phyloP scores from a whole-genome alignment of 2,797 vertebrate species.

The Todus mexicanus region DNA sequence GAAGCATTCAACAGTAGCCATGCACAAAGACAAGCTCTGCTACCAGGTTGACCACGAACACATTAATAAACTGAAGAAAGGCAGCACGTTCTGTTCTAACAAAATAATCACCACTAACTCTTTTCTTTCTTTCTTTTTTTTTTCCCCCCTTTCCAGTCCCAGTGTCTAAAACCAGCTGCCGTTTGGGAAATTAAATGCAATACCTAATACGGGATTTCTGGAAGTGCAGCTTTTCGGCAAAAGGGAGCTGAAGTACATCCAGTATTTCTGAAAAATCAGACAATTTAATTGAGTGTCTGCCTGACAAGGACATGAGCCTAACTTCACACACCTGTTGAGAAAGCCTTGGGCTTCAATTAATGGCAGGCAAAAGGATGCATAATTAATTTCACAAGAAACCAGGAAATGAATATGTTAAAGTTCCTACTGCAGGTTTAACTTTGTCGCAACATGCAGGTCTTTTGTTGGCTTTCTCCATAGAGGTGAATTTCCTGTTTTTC shows the following conservation, averaged over 20 bases:
- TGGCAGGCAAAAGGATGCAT: neutral
- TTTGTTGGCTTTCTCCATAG: neutral
- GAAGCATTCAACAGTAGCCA: neutral
- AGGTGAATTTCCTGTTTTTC: conserved; percentile 48
- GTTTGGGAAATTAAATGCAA: conserved; percentile 18
- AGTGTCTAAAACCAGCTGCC: neutral
- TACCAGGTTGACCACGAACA: neutral
- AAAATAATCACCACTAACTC: neutral
- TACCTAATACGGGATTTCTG: neutral
- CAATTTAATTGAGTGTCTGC: neutral
- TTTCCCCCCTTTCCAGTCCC: neutral
- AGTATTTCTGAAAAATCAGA: neutral
- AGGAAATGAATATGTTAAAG: conserved; percentile 36
- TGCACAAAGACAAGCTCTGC: neutral
- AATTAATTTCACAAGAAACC: conserved; percentile 32
- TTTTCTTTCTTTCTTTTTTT: neutral
- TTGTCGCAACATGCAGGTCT: neutral
- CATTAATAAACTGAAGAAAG: neutral
- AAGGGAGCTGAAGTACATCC: neutral
- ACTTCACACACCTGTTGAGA: conserved; percentile 17
- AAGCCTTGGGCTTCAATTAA: conserved; percentile 39
- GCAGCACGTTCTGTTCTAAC: neutral
- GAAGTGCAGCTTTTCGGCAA: neutral
- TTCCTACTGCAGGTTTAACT: conserved; percentile 5
- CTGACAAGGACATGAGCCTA: neutral